A percentile compares a stretch with the other conserved stretches of the same genome.
phyloP scores from a whole-genome alignment of 2,797 vertebrate species.

The Erpetoichthys calabaricus region DNA sequence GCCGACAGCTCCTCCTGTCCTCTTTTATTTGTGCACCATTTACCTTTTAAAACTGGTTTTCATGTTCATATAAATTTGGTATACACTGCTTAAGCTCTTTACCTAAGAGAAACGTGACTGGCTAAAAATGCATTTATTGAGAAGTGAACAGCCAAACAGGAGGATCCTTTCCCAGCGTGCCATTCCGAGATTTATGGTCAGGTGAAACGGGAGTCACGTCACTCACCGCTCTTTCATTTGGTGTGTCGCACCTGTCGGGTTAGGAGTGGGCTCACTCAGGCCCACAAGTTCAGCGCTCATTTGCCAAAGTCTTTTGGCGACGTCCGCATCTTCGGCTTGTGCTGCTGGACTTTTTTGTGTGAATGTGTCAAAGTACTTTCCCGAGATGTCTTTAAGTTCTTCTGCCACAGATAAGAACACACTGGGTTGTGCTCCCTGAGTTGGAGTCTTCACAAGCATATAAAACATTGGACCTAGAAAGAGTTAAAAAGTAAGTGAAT shows the following conservation, averaged over 20 bases:
- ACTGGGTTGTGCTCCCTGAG: slow-evolving; percentile 60
- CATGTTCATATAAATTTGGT: too few relatives aligned
- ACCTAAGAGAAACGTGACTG: too few relatives aligned
- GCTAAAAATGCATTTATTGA: too few relatives aligned
- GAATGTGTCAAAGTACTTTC: slow-evolving; percentile 64
- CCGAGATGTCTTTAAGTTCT: slow-evolving; percentile 56
- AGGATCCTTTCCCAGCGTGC: too few relatives aligned
- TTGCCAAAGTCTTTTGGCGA: slow-evolving; percentile 56
- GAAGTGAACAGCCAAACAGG: too few relatives aligned
- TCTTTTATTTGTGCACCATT: too few relatives aligned
- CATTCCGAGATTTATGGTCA: too few relatives aligned
- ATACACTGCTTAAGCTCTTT: too few relatives aligned
- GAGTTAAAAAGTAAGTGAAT: neutral
- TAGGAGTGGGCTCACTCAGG: slow-evolving; percentile 25
- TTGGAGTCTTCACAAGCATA: slow-evolving; percentile 60
- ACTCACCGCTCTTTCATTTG: too few relatives aligned
- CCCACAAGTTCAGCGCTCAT: slow-evolving; percentile 58
- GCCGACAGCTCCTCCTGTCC: too few relatives aligned
- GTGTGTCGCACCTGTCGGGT: neutral
- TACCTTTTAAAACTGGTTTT: too few relatives aligned
- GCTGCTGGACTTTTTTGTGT: slow-evolving; percentile 58
- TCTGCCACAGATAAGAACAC: slow-evolving; percentile 58
- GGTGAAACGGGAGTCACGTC: too few relatives aligned
- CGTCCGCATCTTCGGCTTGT: slow-evolving; percentile 54
- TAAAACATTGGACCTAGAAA: slow-evolving; percentile 62